Evolutionary conservation across 1,140 invertebrate genomes (phyloP).

Genomic region (Dendrolimus punctatus): DNA sequence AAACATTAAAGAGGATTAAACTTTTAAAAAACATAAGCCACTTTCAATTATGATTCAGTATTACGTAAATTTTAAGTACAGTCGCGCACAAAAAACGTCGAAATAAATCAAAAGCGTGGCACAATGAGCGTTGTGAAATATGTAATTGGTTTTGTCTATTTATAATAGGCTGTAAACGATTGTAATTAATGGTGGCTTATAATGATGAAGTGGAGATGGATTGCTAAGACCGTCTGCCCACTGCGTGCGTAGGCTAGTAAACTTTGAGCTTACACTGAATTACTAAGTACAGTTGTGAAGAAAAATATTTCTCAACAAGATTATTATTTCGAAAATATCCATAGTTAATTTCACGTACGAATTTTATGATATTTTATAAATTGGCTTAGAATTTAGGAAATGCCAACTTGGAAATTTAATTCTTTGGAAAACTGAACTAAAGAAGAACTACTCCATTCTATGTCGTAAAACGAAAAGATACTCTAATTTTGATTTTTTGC

Average conservation of each 20-base stretch:
- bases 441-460: too few relatives aligned
- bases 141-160: slow-evolving; percentile 53
- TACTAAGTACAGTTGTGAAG: slow-evolving; percentile 7
- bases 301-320: slow-evolving; percentile 3
- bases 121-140: slow-evolving; percentile 32
- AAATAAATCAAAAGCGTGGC: slow-evolving; percentile 35
- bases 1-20: not conserved
- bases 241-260: slow-evolving; percentile 31
- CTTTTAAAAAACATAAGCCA: slow-evolving; percentile 8
- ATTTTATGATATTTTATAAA: too few relatives aligned
- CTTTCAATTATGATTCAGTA: slow-evolving; percentile 18
- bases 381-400: too few relatives aligned
- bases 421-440: too few relatives aligned
- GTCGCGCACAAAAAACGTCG: slow-evolving; percentile 29
- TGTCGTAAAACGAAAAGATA: too few relatives aligned
- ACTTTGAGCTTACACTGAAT: slow-evolving; percentile 1
- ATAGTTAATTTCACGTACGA: too few relatives aligned
- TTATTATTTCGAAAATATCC: not conserved
- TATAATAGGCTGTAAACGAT: slow-evolving; percentile 45
- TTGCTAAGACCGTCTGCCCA: slow-evolving; percentile 37
- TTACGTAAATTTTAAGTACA: slow-evolving; percentile 18
- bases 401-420: too few relatives aligned
- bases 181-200: slow-evolving; percentile 40
- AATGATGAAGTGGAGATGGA: slow-evolving; percentile 24
- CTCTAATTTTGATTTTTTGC: too few relatives aligned